Evolutionary conservation across 2,888 invertebrate genomes (phyloP).

Genomic region (Strigamia crassipes): DNA sequence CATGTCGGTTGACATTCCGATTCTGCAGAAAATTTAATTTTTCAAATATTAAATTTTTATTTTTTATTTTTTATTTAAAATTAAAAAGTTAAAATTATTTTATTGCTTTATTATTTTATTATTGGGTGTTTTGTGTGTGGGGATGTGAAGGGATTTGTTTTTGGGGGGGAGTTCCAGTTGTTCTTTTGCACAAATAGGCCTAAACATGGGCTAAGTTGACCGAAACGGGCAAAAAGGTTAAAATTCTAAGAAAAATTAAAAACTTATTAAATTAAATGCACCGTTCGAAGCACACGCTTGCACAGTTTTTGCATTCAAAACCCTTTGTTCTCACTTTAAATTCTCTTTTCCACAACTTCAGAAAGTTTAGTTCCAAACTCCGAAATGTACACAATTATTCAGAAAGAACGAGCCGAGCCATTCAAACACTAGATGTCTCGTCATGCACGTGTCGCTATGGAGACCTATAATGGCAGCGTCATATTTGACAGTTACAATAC

Average conservation of each 20-base stretch:
- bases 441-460: neutral
- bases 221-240: too few species aligned
- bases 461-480: neutral
- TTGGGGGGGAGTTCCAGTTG: too few species aligned
- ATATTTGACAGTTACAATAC: too few species aligned
- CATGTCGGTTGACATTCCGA: neutral
- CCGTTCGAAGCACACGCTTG: too few species aligned
- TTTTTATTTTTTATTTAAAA: neutral
- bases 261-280: too few species aligned
- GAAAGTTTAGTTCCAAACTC: slow-evolving; percentile 15
- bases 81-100: too few species aligned
- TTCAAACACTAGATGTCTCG: neutral
- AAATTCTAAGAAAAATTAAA: too few species aligned
- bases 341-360: neutral
- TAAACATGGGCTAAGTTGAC: too few species aligned
- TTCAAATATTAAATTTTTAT: neutral
- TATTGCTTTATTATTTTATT: too few species aligned
- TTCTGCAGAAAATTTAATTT: neutral
- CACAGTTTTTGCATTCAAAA: neutral
- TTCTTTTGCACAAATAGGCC: too few species aligned
- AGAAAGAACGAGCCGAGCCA: slow-evolving; percentile 45
- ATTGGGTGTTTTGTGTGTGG: too few species aligned
- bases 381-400: slow-evolving; percentile 24
- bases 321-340: neutral
- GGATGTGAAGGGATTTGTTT: too few species aligned